Evolutionary conservation across 2,797 vertebrate genomes (phyloP).

Genomic region (Poliocrania exsul): DNA sequence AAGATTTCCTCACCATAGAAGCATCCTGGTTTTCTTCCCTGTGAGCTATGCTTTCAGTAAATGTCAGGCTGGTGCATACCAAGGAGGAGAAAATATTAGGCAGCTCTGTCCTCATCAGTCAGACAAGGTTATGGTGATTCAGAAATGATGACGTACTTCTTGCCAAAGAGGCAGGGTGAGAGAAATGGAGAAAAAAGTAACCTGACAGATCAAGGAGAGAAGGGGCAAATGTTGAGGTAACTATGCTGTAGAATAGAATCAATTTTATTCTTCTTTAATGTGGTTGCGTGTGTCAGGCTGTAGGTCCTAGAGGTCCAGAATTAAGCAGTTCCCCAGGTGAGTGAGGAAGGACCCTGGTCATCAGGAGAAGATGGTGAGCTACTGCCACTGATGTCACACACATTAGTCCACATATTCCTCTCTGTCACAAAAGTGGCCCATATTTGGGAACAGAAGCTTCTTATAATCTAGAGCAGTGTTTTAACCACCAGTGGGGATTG

Average conservation of each 20-base stretch:
- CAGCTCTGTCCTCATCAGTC: neutral
- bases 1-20: neutral
- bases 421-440: neutral
- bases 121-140: neutral
- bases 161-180: neutral
- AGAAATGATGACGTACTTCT: neutral
- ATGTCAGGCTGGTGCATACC: neutral
- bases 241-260: neutral
- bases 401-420: neutral
- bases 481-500: neutral
- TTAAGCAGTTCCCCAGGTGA: neutral
- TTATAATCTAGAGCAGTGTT: neutral
- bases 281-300: neutral
- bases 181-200: neutral
- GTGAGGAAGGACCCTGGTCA: neutral
- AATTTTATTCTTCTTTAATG: neutral
- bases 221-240: neutral
- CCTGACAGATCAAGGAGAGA: neutral
- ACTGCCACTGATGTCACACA: neutral
- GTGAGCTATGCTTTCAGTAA: slow-evolving; percentile 4
- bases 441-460: neutral
- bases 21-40: neutral
- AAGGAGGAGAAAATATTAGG: neutral
- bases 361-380: neutral
- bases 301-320: neutral